phyloP scores from a whole-genome alignment of 2,797 vertebrate species.

The Mus spretus region DNA sequence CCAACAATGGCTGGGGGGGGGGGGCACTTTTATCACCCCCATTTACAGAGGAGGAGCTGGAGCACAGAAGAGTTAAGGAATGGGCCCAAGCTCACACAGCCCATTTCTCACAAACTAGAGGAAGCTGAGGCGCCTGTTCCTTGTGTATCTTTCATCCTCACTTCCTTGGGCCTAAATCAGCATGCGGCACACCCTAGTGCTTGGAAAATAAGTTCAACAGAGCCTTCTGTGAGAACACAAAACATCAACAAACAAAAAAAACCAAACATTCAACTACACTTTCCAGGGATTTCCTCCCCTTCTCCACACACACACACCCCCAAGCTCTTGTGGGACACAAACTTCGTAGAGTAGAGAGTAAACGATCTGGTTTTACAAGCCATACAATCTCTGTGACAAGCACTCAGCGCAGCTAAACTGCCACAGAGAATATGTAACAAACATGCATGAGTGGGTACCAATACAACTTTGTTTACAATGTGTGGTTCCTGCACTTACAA shows the following conservation, averaged over 20 bases:
- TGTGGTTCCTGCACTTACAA: not conserved
- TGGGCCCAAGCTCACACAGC: not conserved
- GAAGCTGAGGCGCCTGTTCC: too few species aligned
- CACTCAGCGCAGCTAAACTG: not conserved
- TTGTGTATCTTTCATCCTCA: not conserved
- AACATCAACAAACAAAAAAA: not conserved
- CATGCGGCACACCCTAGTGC: not conserved
- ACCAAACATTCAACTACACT: not conserved
- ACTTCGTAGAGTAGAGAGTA: not conserved
- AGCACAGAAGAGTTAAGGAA: not conserved
- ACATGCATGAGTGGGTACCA: not conserved
- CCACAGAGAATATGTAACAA: not conserved
- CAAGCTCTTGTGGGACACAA: not conserved
- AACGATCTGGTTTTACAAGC: not conserved
- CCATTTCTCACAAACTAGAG: not conserved
- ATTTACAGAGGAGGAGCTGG: not conserved
- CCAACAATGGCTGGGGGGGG: too few species aligned
- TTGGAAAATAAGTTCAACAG: not conserved
- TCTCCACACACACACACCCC: too few species aligned
- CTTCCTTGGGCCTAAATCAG: not conserved
- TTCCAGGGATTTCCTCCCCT: too few species aligned
- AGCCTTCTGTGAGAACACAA: not conserved
- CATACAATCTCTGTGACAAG: not conserved
- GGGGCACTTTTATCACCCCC: too few species aligned
- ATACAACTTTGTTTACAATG: not conserved